Evolutionary conservation across 2,888 invertebrate genomes (phyloP).

Genomic region (Sinodicranocentrus sp.): DNA sequence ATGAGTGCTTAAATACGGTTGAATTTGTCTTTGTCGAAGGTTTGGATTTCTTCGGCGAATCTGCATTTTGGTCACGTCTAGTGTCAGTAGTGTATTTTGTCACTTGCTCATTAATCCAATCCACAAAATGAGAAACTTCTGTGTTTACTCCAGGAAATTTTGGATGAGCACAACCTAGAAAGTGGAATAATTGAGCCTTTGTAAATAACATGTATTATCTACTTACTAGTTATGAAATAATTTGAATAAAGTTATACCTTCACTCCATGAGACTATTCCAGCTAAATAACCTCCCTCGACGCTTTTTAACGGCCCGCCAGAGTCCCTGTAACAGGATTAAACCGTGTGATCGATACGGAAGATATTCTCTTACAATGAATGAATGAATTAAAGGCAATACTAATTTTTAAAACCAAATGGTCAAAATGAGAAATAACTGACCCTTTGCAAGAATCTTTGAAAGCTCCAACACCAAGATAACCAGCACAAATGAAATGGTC

Average conservation of each 20-base stretch:
- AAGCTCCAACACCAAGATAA: no score
- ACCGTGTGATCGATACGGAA: no score
- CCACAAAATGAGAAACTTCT: conserved; percentile 37
- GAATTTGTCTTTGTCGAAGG: not conserved
- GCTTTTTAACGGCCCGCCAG: conserved; percentile 37
- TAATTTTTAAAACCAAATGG: no score
- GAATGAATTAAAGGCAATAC: no score
- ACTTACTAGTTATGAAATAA: not conserved
- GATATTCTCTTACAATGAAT: no score
- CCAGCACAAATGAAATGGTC: no score
- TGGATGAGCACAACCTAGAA: conserved; percentile 40
- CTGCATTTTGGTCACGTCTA: not conserved
- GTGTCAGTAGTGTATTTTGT: conserved; percentile 1
- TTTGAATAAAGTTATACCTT: conserved; percentile 1
- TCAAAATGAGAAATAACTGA: no score
- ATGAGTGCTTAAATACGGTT: not conserved
- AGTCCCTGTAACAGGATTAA: conserved; percentile 17
- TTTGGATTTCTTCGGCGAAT: not conserved
- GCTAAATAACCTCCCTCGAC: conserved; percentile 38
- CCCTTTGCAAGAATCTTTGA: no score
- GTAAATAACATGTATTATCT: not conserved
- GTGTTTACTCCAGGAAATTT: conserved; percentile 37
- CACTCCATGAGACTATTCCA: conserved; percentile 50
- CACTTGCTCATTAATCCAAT: conserved; percentile 39
- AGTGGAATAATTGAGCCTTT: not conserved